Evolutionary conservation across 1,140 invertebrate genomes (phyloP).

Genomic region (Scaptomyza montana): DNA sequence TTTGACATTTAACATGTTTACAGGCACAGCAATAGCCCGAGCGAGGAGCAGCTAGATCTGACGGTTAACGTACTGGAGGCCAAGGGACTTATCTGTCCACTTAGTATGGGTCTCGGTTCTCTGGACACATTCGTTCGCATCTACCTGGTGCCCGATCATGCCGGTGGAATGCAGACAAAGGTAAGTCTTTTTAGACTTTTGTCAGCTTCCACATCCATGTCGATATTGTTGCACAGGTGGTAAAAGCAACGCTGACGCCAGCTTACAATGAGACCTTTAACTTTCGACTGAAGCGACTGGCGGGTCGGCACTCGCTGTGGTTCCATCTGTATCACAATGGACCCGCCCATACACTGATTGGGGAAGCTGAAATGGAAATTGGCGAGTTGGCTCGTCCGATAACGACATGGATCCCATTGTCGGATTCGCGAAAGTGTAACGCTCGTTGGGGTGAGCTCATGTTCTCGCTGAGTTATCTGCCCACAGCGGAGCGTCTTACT

Average conservation of each 20-base stretch:
- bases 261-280: constrained; percentile 90
- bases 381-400: constrained; percentile 84
- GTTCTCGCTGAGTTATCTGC: constrained; percentile 92
- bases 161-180: constrained; percentile 90
- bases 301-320: constrained; percentile 79
- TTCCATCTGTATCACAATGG: constrained; percentile 83
- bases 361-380: constrained; percentile 85
- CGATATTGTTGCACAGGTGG: constrained; percentile 44
- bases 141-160: constrained; percentile 89
- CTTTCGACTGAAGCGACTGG: constrained; percentile 86
- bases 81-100: constrained; percentile 87
- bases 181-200: constrained; percentile 70
- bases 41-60: constrained; percentile 89
- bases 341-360: constrained; percentile 78
- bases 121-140: constrained; percentile 91
- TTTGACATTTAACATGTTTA: no score
- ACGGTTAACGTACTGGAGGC: constrained; percentile 91
- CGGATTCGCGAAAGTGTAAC: constrained; percentile 85
- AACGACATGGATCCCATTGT: constrained; percentile 85
- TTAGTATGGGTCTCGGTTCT: constrained; percentile 86
- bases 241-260: constrained; percentile 86
- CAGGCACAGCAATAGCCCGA: constrained; percentile 46
- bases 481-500: constrained; percentile 91
- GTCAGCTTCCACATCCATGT: neutral
- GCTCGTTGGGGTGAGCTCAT: constrained; percentile 90